Evolutionary conservation across 2,888 invertebrate species (phyloP).

Genomic region (Saturnia pavonia): DNA sequence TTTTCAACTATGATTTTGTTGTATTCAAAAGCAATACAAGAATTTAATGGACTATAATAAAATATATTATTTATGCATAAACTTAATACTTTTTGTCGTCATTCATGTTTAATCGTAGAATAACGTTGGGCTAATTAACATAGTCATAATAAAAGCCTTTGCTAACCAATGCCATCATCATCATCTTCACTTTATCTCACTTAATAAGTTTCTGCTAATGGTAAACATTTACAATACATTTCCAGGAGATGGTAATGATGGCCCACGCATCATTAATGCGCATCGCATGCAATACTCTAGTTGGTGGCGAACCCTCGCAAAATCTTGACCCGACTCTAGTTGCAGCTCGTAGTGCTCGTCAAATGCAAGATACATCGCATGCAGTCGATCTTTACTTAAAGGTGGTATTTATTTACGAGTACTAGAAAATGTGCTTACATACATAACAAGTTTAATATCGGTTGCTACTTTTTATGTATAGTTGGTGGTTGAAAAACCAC

Average conservation of each 20-base stretch:
- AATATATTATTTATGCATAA: too few species aligned
- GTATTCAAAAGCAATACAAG: too few species aligned
- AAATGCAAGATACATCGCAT: conserved; percentile 61
- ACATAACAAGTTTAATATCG: neutral
- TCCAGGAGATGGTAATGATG: conserved; percentile 67
- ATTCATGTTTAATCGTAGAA: too few species aligned
- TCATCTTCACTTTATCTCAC: neutral
- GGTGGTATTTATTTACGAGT: conserved; percentile 37
- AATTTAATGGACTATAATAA: too few species aligned
- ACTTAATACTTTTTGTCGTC: too few species aligned
- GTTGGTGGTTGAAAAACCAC: conserved; percentile 35
- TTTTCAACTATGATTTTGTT: too few species aligned
- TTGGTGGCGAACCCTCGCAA: conserved; percentile 32
- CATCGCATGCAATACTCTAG: conserved; percentile 45
- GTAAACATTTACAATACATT: neutral
- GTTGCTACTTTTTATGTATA: neutral
- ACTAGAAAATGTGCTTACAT: neutral
- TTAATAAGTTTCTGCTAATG: neutral
- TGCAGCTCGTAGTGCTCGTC: conserved; percentile 68
- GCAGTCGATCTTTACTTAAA: conserved; percentile 63
- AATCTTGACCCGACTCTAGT: conserved; percentile 42
- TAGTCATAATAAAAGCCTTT: neutral
- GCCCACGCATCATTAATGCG: conserved; percentile 63
- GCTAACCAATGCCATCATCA: neutral
- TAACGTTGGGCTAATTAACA: neutral